Evolutionary conservation across 2,797 vertebrate genomes (phyloP).

Genomic region (Mallotus villosus): DNA sequence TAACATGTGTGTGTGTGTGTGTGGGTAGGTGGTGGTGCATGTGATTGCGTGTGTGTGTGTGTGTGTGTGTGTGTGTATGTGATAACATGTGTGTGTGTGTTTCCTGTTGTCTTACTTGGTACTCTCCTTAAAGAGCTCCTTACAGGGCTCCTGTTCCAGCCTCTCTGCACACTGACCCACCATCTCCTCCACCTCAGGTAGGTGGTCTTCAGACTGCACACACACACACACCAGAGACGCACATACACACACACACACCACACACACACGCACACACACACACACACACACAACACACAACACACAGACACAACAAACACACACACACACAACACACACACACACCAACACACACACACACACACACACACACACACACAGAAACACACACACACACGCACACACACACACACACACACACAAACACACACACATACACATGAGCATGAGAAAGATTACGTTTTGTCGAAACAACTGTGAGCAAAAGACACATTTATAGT

Average conservation of each 20-base stretch:
- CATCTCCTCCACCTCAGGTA: conserved; percentile 86
- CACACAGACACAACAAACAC: conserved; percentile 5
- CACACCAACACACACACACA: no score
- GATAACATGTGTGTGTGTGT: background rate
- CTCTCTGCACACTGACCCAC: conserved; percentile 80
- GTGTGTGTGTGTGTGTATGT: background rate
- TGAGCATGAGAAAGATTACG: background rate
- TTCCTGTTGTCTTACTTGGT: conserved; percentile 82
- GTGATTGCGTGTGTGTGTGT: no score
- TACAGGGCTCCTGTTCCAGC: conserved; percentile 87
- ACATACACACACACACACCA: no score
- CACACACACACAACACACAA: no score
- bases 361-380: conserved; percentile 36
- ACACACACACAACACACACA: conserved; percentile 3
- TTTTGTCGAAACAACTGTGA: background rate
- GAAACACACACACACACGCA: conserved; percentile 44
- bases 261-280: conserved; percentile 3
- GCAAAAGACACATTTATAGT: background rate
- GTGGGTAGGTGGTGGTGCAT: no score
- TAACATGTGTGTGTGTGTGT: no score
- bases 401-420: conserved; percentile 34
- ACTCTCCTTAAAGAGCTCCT: conserved; percentile 95
- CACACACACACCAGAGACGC: conserved; percentile 38
- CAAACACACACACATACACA: conserved; percentile 6
- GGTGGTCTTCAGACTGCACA: conserved; percentile 84